Percentiles rank a stretch among this genome's conserved stretches.
Conservation (phyloP, 2,797 vertebrate genomes). For the Poecilia gillii region DNA sequence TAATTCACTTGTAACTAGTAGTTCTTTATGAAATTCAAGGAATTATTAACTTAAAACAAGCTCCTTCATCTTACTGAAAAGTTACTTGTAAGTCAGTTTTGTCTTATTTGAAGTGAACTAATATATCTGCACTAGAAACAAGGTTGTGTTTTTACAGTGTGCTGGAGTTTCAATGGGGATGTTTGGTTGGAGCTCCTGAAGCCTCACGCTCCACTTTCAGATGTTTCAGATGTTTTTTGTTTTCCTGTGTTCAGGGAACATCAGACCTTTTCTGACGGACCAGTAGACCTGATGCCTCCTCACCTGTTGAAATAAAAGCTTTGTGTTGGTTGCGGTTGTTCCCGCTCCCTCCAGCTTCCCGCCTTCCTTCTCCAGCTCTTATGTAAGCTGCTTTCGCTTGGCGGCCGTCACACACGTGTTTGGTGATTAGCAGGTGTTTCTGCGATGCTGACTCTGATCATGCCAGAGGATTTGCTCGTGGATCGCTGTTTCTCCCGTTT, state of each 20-base stretch:
- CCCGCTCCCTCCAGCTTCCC: neutral
- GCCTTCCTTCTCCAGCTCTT: slow-evolving; percentile 6
- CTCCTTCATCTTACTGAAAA: too few relatives aligned
- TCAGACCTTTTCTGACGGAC: neutral
- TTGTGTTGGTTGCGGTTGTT: too few relatives aligned
- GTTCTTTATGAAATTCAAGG: too few relatives aligned
- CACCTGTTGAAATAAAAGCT: neutral
- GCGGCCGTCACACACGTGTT: slow-evolving; percentile 17
- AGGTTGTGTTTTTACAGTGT: too few relatives aligned
- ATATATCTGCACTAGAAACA: too few relatives aligned
- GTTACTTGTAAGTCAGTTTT: too few relatives aligned
- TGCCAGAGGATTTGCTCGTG: slow-evolving; percentile 25
- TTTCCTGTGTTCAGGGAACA: too few relatives aligned
- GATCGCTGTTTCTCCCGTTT: slow-evolving; percentile 22
- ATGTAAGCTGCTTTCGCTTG: slow-evolving; percentile 21
- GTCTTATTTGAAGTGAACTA: too few relatives aligned
- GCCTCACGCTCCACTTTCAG: neutral
- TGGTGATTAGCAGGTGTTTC: slow-evolving; percentile 35
- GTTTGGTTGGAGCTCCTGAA: too few relatives aligned
- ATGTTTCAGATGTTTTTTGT: neutral
- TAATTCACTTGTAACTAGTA: too few relatives aligned
- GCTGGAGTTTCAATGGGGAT: too few relatives aligned
- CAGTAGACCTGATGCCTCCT: neutral
- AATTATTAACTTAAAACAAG: too few relatives aligned
- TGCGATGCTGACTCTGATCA: slow-evolving; percentile 5